Base-by-base conservation (phyloP, 2,113 vertebrate genomes). In the Vicugna pacos region DNA sequence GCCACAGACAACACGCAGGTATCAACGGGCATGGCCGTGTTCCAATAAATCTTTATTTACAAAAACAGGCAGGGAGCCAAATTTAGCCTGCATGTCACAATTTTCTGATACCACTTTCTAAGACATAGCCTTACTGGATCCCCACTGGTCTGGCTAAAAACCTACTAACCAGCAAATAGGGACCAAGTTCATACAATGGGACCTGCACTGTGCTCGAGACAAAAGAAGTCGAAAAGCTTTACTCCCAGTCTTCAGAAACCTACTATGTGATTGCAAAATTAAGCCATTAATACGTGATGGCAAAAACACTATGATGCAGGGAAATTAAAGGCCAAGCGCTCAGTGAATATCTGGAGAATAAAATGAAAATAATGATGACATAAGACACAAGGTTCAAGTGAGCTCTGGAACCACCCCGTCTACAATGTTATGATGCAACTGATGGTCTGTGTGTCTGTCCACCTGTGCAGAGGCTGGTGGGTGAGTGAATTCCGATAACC, bases 41-140 rank as follows among this genome's bases (percentile, higher is more conserved):
- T n/a, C 38, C 17, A 42, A 52, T 64, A 95, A 87, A 83, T 11
- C 35, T 91, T 92, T 83, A 90, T 88, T 94, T 42, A 83, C 38
- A 83, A 96, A 88, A 70, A 64, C 15, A 67, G 58, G 35, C n/a
- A 77, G 38, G 8, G 24, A n/a, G 38, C 30, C 48, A 67, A 22
- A 73, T 14, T n/a, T 6, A 77, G 38, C 15, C 70, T 54, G 8
- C 1, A 19, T 32, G 52, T 60, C 28, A 2, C 0, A 70, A 69
- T 72, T 79, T 81, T 3, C 8, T 69, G 89, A 88, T 35, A 35
- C 26, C 2, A 15, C 7, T 20, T 89, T 85, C 50, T 69, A 73
- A 75, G 67, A 58, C 10, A 70, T 15, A 54, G 26, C 13, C 56
- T 75, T 56, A 9, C 2, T 7, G 14, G 6, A 72, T 28, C 3